These are phyloP conservation scores for Odocoileus hemionus DNA, from an alignment of 2,113 vertebrate species.

Conservation along the genomic window DNA sequence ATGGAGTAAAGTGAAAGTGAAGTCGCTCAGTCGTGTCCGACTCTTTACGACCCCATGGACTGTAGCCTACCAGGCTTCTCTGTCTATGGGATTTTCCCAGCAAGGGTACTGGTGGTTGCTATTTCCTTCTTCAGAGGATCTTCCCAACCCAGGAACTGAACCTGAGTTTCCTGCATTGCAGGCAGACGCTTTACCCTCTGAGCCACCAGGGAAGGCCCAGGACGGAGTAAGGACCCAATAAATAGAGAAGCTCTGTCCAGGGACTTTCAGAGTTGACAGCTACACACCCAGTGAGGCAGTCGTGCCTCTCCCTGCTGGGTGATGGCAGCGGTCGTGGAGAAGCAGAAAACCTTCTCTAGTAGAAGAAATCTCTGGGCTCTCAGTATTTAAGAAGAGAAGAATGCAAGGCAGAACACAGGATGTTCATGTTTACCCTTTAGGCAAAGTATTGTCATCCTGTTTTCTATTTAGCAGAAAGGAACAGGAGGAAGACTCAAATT, in stretches of 20 bases:
- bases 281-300: not conserved
- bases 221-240: not conserved
- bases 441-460: not conserved
- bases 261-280: not conserved
- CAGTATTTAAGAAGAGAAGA: conserved; percentile 7
- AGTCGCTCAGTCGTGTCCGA: too few species aligned
- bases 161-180: too few species aligned
- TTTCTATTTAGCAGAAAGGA: not conserved
- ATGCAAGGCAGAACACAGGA: not conserved
- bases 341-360: not conserved
- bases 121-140: too few species aligned
- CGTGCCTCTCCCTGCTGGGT: not conserved
- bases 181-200: too few species aligned
- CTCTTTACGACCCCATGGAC: too few species aligned
- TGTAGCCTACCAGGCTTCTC: too few species aligned
- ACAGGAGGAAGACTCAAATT: not conserved
- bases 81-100: too few species aligned
- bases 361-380: not conserved
- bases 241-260: not conserved
- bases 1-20: not conserved
- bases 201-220: not conserved
- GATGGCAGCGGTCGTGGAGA: too few species aligned
- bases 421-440: conserved; percentile 29
- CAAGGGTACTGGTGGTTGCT: too few species aligned
- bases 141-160: too few species aligned